Evolutionary conservation across 1,140 invertebrate species (phyloP).

Genomic region (Berghia stephanieae): DNA sequence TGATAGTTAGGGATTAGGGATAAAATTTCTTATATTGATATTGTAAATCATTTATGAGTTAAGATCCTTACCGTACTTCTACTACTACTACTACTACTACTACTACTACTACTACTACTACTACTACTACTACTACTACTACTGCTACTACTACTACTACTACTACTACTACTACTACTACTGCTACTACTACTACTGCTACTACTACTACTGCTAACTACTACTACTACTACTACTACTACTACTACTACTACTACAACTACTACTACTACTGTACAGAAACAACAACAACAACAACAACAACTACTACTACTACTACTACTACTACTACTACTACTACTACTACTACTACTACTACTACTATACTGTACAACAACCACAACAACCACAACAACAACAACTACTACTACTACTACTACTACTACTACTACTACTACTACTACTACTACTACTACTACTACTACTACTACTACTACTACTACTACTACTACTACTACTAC

Average conservation of each 20-base stretch:
- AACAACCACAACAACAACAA: too few relatives aligned
- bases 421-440: slow-evolving; percentile 26
- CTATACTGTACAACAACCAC: too few relatives aligned
- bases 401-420: slow-evolving; percentile 11
- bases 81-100: not conserved
- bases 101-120: not conserved
- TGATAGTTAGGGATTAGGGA: too few relatives aligned
- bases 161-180: too few relatives aligned
- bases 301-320: not conserved
- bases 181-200: slow-evolving; percentile 6
- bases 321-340: not conserved
- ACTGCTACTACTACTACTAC: too few relatives aligned
- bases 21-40: too few relatives aligned
- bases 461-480: slow-evolving; percentile 30
- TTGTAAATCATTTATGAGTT: too few relatives aligned
- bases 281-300: not conserved
- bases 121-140: not conserved
- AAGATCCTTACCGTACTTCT: too few relatives aligned
- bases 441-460: slow-evolving; percentile 31
- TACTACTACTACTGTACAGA: not conserved
- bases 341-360: too few relatives aligned
- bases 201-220: not conserved
- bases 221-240: not conserved
- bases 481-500: slow-evolving; percentile 31
- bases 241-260: not conserved